Base-by-base conservation (phyloP, 1,140 invertebrate genomes). In the Musca domestica region DNA sequence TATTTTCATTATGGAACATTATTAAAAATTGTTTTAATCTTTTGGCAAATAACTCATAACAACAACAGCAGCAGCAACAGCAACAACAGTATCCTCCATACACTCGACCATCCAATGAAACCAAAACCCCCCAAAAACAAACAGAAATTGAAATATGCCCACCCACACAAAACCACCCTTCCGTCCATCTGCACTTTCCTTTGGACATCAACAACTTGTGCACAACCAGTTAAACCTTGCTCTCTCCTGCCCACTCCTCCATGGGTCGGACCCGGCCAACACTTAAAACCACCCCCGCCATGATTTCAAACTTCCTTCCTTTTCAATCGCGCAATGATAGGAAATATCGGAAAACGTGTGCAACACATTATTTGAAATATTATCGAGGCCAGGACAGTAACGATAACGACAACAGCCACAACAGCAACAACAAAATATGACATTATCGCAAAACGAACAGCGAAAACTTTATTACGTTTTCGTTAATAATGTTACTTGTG, bases 11-110 rank as follows among this genome's bases (percentile, higher is more conserved):
- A 61, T 27, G 9, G 56, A 61, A 61, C 56, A 61, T 61, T 61
- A 61, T 61, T 61, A 61, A 61, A 61, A 61, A 61, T 61, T 61
- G 56, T 61, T 61, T 61, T 61, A 61, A 61, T 61, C 56, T 61
- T n/a, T 61, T 61, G 34, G 56, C 27, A 61, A 61, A 61, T 61
- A 61, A 61, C 56, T 61, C 27, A 61, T 61, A 61, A 61, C 25
- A 34, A 34, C 54, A 58, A 20, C 56, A 34, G 27, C n/a, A 34
- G 20, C 48, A 9, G 48, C 48, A 20, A 14, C 17, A 51, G 17
- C 48, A 48, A 48, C 48, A 20, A 12, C 34, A 5, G 34, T 41
- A 41, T 41, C 34, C 34, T 10, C 34, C 34, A 41, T 12, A 41
- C 34, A 41, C 34, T 41, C 34, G 34, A 10, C 34, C 12, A 41